Evolutionary conservation across 2,797 vertebrate species (phyloP).

Genomic region (Muscicapa comitata): DNA sequence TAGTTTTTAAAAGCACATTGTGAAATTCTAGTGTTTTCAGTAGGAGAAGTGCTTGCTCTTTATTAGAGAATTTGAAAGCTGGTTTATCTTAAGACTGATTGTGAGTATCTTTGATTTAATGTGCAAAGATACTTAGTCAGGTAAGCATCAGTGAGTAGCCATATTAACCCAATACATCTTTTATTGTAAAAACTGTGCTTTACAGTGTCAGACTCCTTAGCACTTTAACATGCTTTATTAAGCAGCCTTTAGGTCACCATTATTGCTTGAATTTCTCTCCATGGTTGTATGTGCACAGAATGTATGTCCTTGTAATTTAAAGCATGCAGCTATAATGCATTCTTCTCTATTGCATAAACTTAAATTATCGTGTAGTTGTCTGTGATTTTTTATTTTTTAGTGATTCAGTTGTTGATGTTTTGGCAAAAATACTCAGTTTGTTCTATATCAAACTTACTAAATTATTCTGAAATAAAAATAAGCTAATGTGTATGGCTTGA

Average conservation of each 20-base stretch:
- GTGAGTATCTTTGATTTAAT: constrained; percentile 87
- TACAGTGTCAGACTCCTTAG: constrained; percentile 90
- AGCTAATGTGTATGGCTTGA: not conserved
- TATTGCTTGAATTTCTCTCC: constrained; percentile 93
- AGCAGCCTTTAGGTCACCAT: constrained; percentile 94
- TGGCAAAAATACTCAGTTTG: not conserved
- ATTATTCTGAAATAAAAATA: constrained; percentile 41
- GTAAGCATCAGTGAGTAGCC: constrained; percentile 99
- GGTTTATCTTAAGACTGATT: constrained; percentile 86
- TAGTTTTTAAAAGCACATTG: constrained; percentile 42
- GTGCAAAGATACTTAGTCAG: constrained; percentile 93
- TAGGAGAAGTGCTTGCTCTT: constrained; percentile 51
- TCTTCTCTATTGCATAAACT: constrained; percentile 86
- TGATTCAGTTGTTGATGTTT: not conserved
- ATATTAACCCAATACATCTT: constrained; percentile 99
- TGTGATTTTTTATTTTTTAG: constrained; percentile 26
- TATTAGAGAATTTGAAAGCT: constrained; percentile 75
- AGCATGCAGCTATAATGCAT: constrained; percentile 79
- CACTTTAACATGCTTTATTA: constrained; percentile 99
- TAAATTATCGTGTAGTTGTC: constrained; percentile 84
- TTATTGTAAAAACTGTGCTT: constrained; percentile 98
- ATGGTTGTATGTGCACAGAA: constrained; percentile 81
- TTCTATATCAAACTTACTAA: not conserved
- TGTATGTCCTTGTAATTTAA: constrained; percentile 82
- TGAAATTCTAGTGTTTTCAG: constrained; percentile 22